Evolutionary conservation across 1,140 invertebrate genomes (phyloP), one percentile per base, ranked within the genome.

Genomic region (Trichonephila clavipes): DNA sequence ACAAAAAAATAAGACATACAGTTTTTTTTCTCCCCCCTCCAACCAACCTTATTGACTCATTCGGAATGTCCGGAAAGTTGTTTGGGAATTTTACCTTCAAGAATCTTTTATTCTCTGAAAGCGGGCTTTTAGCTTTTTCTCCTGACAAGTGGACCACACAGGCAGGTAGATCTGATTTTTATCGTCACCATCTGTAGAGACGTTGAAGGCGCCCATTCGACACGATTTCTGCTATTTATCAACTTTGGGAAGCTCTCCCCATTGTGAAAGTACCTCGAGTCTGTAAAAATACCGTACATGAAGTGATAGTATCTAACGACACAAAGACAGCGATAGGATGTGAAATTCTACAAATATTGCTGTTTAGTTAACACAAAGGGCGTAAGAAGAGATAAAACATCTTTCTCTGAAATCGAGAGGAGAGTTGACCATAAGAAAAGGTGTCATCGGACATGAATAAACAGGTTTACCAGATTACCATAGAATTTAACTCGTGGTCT

Each of bases 101-200:
- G 61, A 64, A 61, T 87, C 62, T 40, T 12, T 51, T 51, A 3
- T 69, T 58, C 19, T 40, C 24, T 87, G 59, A n/a, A 59, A 83
- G 82, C 58, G 82, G 44, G 82, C 82, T 24, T 58, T 58, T 44
- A 40, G 44, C 12, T 19, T 58, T 58, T 18, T 16, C 8, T 16
- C 44, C 21, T 86, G 83, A 86, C 83, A 86, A 40, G 85, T 18
- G n/a, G 85, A 87, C 85, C 85, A 87, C 85, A 87, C 85, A 64
- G 58, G 28, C 5, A 87, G 85, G 85, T 61, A 34, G 3, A 14
- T 28, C 28, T 58, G 85, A 61, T 64, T 61, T 62, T 87, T 64
- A 64, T 87, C 58, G 19, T 19, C 7, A 6, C 21, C 5, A 51
- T 83, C 82, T 51, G 51, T 19, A n/a, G 19, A 12, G 82, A 24